Conservation (phyloP, 2,888 invertebrate genomes). For the Callosobruchus maculatus region DNA sequence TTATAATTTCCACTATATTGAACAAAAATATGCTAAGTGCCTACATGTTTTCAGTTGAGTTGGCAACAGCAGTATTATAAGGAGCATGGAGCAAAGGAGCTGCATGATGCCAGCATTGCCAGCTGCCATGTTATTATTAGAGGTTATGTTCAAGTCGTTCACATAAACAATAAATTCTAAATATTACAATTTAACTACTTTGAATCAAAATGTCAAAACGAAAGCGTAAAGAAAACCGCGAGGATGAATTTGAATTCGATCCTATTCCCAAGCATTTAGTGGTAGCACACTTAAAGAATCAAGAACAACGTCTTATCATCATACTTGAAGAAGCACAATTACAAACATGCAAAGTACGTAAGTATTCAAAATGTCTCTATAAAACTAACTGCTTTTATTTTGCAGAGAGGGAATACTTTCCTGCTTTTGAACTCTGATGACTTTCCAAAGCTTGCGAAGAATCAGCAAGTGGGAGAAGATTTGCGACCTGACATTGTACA, state of each 20-base stretch:
- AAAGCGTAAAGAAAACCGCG: slow-evolving; percentile 49
- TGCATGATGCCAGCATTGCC: too few species aligned
- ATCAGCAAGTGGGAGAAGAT: slow-evolving; percentile 82
- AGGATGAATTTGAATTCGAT: slow-evolving; percentile 74
- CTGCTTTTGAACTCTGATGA: slow-evolving; percentile 94
- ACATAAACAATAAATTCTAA: too few species aligned
- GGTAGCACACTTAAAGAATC: slow-evolving; percentile 72
- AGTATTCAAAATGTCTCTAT: background rate
- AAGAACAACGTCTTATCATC: slow-evolving; percentile 88
- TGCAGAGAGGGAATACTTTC: slow-evolving; percentile 79
- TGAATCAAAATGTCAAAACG: slow-evolving; percentile 55
- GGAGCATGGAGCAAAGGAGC: too few species aligned
- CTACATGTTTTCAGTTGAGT: too few species aligned
- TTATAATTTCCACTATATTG: too few species aligned
- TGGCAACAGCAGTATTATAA: too few species aligned
- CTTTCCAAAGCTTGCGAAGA: slow-evolving; percentile 77
- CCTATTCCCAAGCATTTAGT: slow-evolving; percentile 74
- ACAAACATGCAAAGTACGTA: slow-evolving; percentile 86
- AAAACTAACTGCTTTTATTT: slow-evolving; percentile 7
- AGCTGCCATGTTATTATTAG: too few species aligned
- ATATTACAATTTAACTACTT: too few species aligned
- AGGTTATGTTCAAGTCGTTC: too few species aligned
- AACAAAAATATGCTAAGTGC: too few species aligned
- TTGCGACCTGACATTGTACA: slow-evolving; percentile 92
- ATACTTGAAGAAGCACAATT: slow-evolving; percentile 91